Evolutionary conservation across 2,113 vertebrate genomes (phyloP).

Genomic region (Cyprinodon brontotheroides): DNA sequence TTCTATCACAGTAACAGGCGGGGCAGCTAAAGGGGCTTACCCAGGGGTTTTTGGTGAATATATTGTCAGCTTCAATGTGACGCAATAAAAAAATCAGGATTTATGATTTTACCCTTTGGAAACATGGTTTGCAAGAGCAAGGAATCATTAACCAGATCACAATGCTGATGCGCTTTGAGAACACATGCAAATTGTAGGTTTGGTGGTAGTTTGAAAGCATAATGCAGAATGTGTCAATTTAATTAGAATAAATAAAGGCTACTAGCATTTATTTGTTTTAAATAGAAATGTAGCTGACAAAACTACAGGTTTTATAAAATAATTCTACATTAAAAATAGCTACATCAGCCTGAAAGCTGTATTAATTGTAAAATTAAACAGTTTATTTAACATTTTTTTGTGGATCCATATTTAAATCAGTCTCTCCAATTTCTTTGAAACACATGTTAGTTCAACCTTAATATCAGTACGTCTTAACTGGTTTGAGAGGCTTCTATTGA

Average conservation of each 20-base stretch:
- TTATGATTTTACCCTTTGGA: slow-evolving; percentile 77
- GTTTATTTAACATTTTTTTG: neutral
- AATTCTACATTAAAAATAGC: neutral
- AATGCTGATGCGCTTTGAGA: slow-evolving; percentile 47
- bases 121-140: slow-evolving; percentile 69
- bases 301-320: neutral
- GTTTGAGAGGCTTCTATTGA: neutral
- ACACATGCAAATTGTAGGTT: slow-evolving; percentile 20
- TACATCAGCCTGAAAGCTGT: too few relatives aligned
- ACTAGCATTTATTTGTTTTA: neutral
- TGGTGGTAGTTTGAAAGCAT: slow-evolving; percentile 2
- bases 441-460: slow-evolving; percentile 17
- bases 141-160: slow-evolving; percentile 69
- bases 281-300: neutral
- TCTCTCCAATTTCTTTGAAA: too few relatives aligned
- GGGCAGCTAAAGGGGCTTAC: slow-evolving; percentile 44
- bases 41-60: slow-evolving; percentile 56
- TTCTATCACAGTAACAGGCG: slow-evolving; percentile 47
- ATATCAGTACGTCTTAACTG: slow-evolving; percentile 42
- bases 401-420: too few relatives aligned
- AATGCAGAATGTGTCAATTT: slow-evolving; percentile 10
- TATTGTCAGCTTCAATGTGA: slow-evolving; percentile 57
- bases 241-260: neutral
- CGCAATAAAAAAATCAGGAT: slow-evolving; percentile 65
- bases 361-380: neutral